Evolutionary conservation across 2,888 invertebrate genomes (phyloP).

Genomic region (Hydropsyche betteni): DNA sequence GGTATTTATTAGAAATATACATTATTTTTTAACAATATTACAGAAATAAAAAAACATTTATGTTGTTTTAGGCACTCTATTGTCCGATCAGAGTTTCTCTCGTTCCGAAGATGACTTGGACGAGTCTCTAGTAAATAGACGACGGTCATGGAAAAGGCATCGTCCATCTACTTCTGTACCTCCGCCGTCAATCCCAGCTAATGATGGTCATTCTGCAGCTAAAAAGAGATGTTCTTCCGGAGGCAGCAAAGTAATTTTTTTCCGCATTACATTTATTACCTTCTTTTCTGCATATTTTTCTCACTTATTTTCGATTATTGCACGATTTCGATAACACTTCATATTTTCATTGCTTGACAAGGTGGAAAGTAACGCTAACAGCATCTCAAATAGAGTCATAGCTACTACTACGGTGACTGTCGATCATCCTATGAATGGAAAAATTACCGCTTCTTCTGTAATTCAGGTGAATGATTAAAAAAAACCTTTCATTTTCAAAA

Average conservation of each 20-base stretch:
- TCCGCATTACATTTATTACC: not conserved
- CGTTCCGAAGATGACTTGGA: slow-evolving; percentile 86
- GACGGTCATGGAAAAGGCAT: slow-evolving; percentile 64
- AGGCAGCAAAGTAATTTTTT: slow-evolving; percentile 57
- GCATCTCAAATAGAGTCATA: slow-evolving; percentile 57
- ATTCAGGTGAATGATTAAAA: slow-evolving; percentile 44
- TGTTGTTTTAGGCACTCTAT: slow-evolving; percentile 68
- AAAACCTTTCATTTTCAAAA: not conserved
- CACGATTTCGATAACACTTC: not conserved
- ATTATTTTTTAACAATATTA: too few relatives aligned
- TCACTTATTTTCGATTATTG: slow-evolving; percentile 12
- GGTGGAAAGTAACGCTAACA: slow-evolving; percentile 33
- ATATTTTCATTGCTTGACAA: slow-evolving; percentile 14
- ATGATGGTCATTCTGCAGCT: slow-evolving; percentile 58
- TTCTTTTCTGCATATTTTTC: slow-evolving; percentile 1
- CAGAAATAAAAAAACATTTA: slow-evolving; percentile 1
- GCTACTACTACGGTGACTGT: slow-evolving; percentile 65
- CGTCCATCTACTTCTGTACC: slow-evolving; percentile 60
- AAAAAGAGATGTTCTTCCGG: slow-evolving; percentile 62
- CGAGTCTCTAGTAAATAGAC: slow-evolving; percentile 62
- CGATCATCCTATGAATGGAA: slow-evolving; percentile 56
- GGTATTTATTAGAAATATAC: slow-evolving; percentile 60
- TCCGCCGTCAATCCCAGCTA: slow-evolving; percentile 41
- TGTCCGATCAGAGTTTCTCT: slow-evolving; percentile 84
- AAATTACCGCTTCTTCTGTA: slow-evolving; percentile 48